Evolutionary conservation across 2,797 vertebrate species (phyloP), one percentile per base, ranked within the genome.

Genomic region (Myripristis murdjan): DNA sequence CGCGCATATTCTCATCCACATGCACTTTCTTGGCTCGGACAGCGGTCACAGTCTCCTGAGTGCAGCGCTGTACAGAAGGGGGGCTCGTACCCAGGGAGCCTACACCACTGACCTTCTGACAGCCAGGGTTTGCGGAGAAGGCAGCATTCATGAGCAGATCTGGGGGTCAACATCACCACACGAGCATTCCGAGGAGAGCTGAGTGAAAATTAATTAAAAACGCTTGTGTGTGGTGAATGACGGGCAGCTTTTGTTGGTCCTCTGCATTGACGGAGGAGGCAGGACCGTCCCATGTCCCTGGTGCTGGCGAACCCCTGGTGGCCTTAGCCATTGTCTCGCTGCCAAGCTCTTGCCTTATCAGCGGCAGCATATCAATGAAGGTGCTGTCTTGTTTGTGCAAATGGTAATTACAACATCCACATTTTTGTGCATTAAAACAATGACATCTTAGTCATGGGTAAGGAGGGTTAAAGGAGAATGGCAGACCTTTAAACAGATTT

Each of bases 131-230:
- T 64, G 81, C 78, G 85, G 79, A 89, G 89, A 90, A 82, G 85
- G 89, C 85, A 69, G 84, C 89, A 92, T 93, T 93, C 92, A 92
- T 70, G 86, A 80, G 60, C 77, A 84, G 87, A 93, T 90, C 85
- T 79, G 84, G 74, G 89, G 95, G 93, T 95, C 94, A 93, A 90
- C 60, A 74, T 92, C 64, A 73, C 90, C 87, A 83, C 92, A 87
- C 93, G 73, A 93, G 93, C 87, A 89, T 91, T 90, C 88, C 16
- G 44, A 96, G 95, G 96, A 97, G 93, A 94, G 94, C 93, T 83
- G 95, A 96, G 94, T 97, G 96, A 96, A 98, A 99, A 99, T 99
- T 98, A 98, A 99, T 99, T 99, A 98, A 98, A 98, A 97, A 95
- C 95, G 93, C 94, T 95, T 91, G 94, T 94, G 91, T 95, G 96